Percentiles rank a stretch among this genome's conserved stretches.
These are phyloP conservation scores for Thryonomys swinderianus DNA, from an alignment of 2,113 vertebrate genomes.

Conservation along the genomic window DNA sequence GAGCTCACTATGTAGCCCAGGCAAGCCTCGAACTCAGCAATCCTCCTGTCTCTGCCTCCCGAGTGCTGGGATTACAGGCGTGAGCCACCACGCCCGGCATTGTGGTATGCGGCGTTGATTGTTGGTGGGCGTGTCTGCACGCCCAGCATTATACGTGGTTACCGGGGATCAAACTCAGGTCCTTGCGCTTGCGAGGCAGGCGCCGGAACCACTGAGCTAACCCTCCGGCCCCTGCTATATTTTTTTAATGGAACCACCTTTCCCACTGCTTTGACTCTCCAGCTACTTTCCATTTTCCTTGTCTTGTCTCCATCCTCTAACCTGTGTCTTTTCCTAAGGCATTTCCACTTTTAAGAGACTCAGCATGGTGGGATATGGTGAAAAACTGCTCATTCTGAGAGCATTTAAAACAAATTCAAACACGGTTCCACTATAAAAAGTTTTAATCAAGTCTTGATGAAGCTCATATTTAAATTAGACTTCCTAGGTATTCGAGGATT, in stretches of 20 bases:
- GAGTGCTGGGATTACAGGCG: too few species aligned
- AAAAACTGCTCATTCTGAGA: conserved; percentile 45
- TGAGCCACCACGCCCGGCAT: too few species aligned
- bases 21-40: too few species aligned
- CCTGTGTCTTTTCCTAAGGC: not conserved
- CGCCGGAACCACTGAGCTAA: too few species aligned
- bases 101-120: too few species aligned
- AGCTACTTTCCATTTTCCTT: not conserved
- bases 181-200: too few species aligned
- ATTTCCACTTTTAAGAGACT: not conserved
- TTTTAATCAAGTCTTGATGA: conserved; percentile 61
- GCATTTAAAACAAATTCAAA: conserved; percentile 61
- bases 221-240: too few species aligned
- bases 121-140: too few species aligned
- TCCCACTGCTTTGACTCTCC: not conserved
- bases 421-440: conserved; percentile 47
- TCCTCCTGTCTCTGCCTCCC: too few species aligned
- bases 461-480: conserved; percentile 64
- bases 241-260: not conserved
- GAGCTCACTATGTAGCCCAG: too few species aligned
- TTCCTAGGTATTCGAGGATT: conserved; percentile 42
- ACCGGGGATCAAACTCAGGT: too few species aligned
- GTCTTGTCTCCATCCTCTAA: not conserved
- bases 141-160: too few species aligned
- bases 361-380: conserved; percentile 8